Evolutionary conservation across 92 coral and sea anemone species (phyloP).

Genomic region (Umimayanthus chanpuru): DNA sequence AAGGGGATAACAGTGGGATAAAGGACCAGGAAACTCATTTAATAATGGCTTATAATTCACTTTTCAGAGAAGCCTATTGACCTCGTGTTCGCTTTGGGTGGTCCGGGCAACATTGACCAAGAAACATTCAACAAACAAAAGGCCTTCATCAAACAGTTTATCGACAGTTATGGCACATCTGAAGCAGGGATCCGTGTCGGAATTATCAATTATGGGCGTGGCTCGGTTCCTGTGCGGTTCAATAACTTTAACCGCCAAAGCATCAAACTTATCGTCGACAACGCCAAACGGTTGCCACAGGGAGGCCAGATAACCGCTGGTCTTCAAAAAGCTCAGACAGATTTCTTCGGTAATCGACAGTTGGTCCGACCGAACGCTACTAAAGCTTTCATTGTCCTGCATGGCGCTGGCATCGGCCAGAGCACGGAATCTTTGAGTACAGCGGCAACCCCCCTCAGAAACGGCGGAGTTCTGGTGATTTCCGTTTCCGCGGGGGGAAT

Average conservation of each 20-base stretch:
- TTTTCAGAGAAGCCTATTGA: conserved; percentile 81
- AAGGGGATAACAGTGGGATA: too few relatives aligned
- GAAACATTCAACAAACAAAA: conserved; percentile 83
- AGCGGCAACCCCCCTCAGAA: conserved; percentile 63
- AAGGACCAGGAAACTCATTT: background rate
- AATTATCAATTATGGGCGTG: conserved; percentile 77
- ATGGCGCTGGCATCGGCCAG: conserved; percentile 70
- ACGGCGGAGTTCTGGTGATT: conserved; percentile 71
- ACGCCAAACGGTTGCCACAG: conserved; percentile 34
- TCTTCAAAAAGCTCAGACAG: conserved; percentile 56
- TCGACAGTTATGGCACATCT: conserved; percentile 77
- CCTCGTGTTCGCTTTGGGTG: conserved; percentile 86
- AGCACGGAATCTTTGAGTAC: conserved; percentile 49
- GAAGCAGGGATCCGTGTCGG: conserved; percentile 76
- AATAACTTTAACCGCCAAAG: conserved; percentile 69
- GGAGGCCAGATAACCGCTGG: conserved; percentile 77
- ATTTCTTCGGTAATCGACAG: conserved; percentile 56
- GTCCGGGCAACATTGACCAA: conserved; percentile 66
- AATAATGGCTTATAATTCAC: background rate
- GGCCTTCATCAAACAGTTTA: conserved; percentile 81
- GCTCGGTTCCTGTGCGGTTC: conserved; percentile 63
- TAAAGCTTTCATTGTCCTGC: conserved; percentile 77
- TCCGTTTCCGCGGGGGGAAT: conserved; percentile 78
- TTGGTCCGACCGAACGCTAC: conserved; percentile 69
- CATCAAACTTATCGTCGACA: conserved; percentile 71